Base-by-base conservation (phyloP, 2,888 invertebrate genomes). In the Drosophila sordidapex region DNA sequence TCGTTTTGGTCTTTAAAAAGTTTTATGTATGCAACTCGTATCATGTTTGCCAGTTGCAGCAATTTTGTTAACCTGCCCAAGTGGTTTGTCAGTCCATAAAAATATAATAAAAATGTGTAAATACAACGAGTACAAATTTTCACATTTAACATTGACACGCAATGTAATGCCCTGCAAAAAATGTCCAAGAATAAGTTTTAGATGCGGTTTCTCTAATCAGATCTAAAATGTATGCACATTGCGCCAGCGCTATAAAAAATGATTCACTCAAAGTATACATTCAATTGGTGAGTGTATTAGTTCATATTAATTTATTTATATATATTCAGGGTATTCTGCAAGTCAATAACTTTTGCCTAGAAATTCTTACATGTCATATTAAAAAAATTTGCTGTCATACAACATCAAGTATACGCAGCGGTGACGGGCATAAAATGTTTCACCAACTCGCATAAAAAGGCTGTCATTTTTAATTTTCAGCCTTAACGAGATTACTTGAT, bases 391-490 rank as follows among this genome's bases (percentile, higher is more conserved):
- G 18, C 0, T 36, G 46, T 51, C 54, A 75, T 52, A 7, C 25
- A 10, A 76, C 65, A 73, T 79, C 67, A 67, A 64, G 73, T 53
- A 79, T 79, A 79, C 79, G 79, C 79, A 43, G 54, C 25, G 76
- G 60, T 58, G 72, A 60, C 51, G 60, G 54, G 15, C 68, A 71
- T 74, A 64, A 82, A 85, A 70, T 79, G 48, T 60, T 66, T 51
- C 65, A 59, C 58, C 76, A 75, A 57, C 72, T 62, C 79, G 54
- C 31, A 65, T 60, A 62, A 74, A 70, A 73, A 65, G 15, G 68
- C 65, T 83, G 86, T 83, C 71, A 76, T 64, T 79, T 76, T 75
- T 76, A 79, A 83, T 85, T 79, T 79, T 70, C 49, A 38, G 57
- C 67, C 40, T 68, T 77, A 60, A 69, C 43, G 62, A 64, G 75